Conservation (phyloP, 1,140 invertebrate species). For the Apolygus lucorum region DNA sequence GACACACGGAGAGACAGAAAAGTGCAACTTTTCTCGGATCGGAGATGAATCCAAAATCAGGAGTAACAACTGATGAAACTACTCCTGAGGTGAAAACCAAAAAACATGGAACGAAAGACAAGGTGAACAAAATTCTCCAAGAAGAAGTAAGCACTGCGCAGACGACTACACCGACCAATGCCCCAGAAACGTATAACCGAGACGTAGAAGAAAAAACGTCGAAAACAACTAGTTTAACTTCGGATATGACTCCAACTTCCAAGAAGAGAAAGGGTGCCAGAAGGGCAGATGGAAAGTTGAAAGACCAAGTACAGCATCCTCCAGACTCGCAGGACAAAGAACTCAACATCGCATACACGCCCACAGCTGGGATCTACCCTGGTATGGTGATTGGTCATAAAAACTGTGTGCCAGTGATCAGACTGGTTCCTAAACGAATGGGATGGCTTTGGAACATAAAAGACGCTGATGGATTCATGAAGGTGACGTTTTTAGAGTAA, state of each 20-base stretch:
- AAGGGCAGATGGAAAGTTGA: background rate
- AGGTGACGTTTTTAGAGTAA: too few species aligned
- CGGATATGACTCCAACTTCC: too few species aligned
- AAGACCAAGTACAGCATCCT: background rate
- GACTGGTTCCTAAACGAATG: constrained; percentile 45
- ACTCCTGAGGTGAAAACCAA: too few species aligned
- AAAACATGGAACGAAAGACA: too few species aligned
- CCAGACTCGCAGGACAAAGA: background rate
- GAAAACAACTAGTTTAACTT: background rate
- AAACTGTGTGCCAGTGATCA: constrained; percentile 39
- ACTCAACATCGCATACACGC: background rate
- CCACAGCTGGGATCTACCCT: constrained; percentile 30
- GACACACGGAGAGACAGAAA: background rate
- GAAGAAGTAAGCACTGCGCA: background rate
- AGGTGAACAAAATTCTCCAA: constrained; percentile 10
- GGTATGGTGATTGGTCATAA: constrained; percentile 43
- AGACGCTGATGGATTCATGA: constrained; percentile 38
- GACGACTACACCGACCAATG: too few species aligned
- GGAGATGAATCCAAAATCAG: too few species aligned
- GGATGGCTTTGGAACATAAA: constrained; percentile 49
- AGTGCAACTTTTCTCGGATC: too few species aligned
- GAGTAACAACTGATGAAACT: too few species aligned
- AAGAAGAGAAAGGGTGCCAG: too few species aligned
- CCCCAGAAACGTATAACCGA: background rate
- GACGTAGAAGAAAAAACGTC: background rate